phyloP scores from a whole-genome alignment of 2,797 vertebrate species.

The Halcyon chelicuti region DNA sequence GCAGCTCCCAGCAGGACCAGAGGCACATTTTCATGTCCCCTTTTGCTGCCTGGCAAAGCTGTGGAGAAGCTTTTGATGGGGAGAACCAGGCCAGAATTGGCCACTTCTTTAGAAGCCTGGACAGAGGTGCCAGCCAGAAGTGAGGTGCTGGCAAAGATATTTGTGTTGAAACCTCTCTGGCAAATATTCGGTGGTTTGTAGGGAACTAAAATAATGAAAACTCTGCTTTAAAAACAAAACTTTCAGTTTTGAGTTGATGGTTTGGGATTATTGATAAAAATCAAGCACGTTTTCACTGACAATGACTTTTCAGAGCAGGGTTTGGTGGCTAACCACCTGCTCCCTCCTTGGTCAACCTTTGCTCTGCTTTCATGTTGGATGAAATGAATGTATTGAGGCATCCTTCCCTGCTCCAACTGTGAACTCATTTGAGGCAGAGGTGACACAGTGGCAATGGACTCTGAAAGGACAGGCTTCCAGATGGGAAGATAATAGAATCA shows the following conservation, averaged over 20 bases:
- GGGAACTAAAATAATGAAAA: background rate
- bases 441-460: background rate
- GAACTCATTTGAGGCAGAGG: background rate
- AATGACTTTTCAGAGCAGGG: background rate
- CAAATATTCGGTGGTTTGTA: background rate
- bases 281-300: background rate
- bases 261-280: slow-evolving; percentile 34
- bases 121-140: background rate
- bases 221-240: background rate
- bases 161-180: background rate
- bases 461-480: background rate
- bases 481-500: too few species aligned
- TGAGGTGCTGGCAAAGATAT: accelerated
- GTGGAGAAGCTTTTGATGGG: background rate
- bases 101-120: background rate
- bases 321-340: slow-evolving; percentile 12
- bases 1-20: background rate
- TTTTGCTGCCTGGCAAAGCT: background rate
- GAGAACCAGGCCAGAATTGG: background rate
- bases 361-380: background rate
- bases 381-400: background rate
- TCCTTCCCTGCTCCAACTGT: background rate
- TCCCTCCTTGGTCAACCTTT: background rate
- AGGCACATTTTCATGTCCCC: background rate
- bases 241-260: slow-evolving; percentile 3